Base-by-base conservation (phyloP, 2,888 invertebrate species). In the Therioaphis trifolii region DNA sequence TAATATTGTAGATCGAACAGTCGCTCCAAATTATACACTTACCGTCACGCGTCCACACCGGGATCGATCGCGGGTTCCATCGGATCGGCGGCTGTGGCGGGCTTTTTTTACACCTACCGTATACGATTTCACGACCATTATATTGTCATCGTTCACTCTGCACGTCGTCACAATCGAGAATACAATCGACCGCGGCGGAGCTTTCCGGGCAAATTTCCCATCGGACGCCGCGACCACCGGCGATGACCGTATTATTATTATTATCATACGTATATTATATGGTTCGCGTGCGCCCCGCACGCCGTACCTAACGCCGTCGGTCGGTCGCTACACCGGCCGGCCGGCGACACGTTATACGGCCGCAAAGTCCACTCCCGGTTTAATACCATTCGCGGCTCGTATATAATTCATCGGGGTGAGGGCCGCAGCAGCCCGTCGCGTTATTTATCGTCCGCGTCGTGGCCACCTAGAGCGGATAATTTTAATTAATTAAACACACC, bases 401-500 rank as follows among this genome's bases (percentile, higher is more conserved):
- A 52, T 69, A 69, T 69, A 77, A 77, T 71, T 71, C 46, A 79
- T 58, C 29, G 71, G 40, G 69, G 55, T 15, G 35, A 69, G 58
- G 55, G 49, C 61, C 40, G 15, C 76, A 18, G 35, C 43, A 21
- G 69, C 43, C 35, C 35, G 35, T 7, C 71, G 5, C 68, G 75
- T 84, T 75, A 76, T 84, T 84, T 84, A 84, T 76, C 15, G 82
- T 29, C 27, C 75, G 46, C 74, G 76, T 76, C 66, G 52, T n/a
- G 84, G 55, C 76, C 75, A 84, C 84, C 68, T 84, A 75, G 84
- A 76, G 76, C 27, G 69, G 66, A 68, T 84, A 46, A 84, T 77
- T 77, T 68, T 77, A 84, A 84, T 77, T 77, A 77, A 75, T 84
- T 84, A 84, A 76, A 76, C 40, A 66, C 52, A 68, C 66, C 72